phyloP scores from a whole-genome alignment of 2,888 invertebrate genomes.

The Leistus spinibarbis region DNA sequence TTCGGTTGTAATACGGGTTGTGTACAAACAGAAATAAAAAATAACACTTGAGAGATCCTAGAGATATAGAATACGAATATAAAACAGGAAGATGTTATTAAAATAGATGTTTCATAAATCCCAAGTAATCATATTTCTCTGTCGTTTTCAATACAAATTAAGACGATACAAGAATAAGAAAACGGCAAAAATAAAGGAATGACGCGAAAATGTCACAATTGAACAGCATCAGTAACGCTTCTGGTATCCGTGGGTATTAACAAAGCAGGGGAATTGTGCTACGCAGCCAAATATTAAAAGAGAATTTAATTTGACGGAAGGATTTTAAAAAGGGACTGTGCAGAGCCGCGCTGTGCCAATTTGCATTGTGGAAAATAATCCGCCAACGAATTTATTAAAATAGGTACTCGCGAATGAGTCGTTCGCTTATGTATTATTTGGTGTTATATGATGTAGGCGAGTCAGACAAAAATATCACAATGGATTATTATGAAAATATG shows the following conservation, averaged over 20 bases:
- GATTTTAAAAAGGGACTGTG: conserved; percentile 18
- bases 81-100: neutral
- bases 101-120: neutral
- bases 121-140: conserved; percentile 1
- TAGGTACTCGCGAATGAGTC: conserved; percentile 19
- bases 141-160: conserved; percentile 5
- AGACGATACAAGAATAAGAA: neutral
- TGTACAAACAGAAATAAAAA: no score
- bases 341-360: conserved; percentile 13
- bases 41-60: no score
- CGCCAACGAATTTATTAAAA: conserved; percentile 32
- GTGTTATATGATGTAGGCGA: no score
- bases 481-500: no score
- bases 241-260: neutral
- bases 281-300: conserved; percentile 33
- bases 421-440: neutral
- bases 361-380: conserved; percentile 32
- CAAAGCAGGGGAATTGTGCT: neutral
- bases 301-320: conserved; percentile 30
- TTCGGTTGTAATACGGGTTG: no score
- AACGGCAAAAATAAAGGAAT: neutral
- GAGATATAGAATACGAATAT: no score
- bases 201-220: neutral
- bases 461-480: no score
- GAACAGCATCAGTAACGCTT: neutral